Conservation (phyloP, 2,113 vertebrate genomes). For the Ornithorhynchus anatinus region DNA sequence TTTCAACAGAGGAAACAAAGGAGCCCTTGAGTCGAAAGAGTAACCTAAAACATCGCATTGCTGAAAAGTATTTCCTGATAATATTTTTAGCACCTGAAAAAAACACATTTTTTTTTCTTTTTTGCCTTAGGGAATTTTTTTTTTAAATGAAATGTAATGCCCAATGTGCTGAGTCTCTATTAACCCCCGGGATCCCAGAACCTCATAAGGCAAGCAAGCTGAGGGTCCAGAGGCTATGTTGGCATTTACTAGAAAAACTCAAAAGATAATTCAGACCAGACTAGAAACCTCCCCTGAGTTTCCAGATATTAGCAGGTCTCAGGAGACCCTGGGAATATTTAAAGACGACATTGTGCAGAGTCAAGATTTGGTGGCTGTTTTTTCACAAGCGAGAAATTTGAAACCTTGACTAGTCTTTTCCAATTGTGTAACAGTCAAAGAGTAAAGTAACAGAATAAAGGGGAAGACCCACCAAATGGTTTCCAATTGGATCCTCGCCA, state of each 20-base stretch:
- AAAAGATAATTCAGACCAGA: no score
- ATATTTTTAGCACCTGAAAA: conserved; percentile 72
- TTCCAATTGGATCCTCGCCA: not conserved
- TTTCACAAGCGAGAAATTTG: not conserved
- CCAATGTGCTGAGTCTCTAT: not conserved
- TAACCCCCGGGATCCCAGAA: conserved; percentile 10
- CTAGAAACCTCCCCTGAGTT: not conserved
- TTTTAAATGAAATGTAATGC: conserved; percentile 11
- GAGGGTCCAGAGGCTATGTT: not conserved
- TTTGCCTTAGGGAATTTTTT: not conserved
- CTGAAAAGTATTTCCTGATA: conserved; percentile 74
- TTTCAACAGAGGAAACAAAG: conserved; percentile 66
- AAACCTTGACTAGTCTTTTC: not conserved
- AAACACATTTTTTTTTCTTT: rapidly evolving
- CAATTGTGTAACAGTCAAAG: no score
- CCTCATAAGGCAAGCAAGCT: not conserved
- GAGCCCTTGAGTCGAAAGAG: conserved; percentile 60
- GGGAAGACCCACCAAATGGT: no score
- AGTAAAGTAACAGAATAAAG: no score
- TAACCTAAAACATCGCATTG: conserved; percentile 59
- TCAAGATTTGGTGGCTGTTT: not conserved
- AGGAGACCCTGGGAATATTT: not conserved
- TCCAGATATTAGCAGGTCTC: not conserved
- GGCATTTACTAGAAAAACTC: no score
- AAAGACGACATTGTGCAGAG: not conserved